Conservation (phyloP, 2,113 vertebrate species). For the Triplophysa dalaica region DNA sequence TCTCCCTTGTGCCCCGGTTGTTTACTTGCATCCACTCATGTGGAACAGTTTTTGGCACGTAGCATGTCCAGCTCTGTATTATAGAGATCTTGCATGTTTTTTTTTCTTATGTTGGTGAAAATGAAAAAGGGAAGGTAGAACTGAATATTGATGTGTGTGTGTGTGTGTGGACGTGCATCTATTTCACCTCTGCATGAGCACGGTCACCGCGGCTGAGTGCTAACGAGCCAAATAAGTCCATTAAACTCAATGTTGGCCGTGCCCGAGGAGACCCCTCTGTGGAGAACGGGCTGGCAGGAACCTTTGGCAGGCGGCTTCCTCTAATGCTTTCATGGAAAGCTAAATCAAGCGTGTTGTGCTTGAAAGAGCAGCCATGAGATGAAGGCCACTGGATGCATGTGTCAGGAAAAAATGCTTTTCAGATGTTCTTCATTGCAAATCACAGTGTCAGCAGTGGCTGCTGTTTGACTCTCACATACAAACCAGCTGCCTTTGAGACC, state of each 20-base stretch:
- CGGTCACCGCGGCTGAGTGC: constrained; percentile 8
- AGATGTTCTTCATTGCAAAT: constrained; percentile 1
- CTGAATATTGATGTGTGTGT: constrained; percentile 18
- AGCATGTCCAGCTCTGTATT: constrained; percentile 34
- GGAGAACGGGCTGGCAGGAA: constrained; percentile 27
- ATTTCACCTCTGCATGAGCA: constrained; percentile 32
- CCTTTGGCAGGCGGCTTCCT: constrained; percentile 27
- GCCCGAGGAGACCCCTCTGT: constrained; percentile 25
- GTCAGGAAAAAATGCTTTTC: constrained; percentile 19
- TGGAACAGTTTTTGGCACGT: constrained; percentile 23
- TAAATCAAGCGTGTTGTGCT: constrained; percentile 42
- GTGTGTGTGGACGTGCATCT: background rate
- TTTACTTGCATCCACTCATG: constrained; percentile 38
- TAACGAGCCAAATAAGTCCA: constrained; percentile 49
- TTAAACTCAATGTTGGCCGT: constrained; percentile 39
- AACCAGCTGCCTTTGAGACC: constrained; percentile 14
- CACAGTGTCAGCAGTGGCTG: background rate
- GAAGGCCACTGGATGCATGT: constrained; percentile 10
- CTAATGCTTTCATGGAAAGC: constrained; percentile 18
- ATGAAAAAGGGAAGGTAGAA: background rate
- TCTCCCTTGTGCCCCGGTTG: constrained; percentile 22
- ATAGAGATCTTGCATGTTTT: background rate
- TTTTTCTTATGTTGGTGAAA: constrained; percentile 6
- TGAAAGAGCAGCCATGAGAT: constrained; percentile 41
- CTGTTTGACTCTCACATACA: background rate